phyloP scores from a whole-genome alignment of 2,797 vertebrate genomes.

The Acanthurus lineatus region DNA sequence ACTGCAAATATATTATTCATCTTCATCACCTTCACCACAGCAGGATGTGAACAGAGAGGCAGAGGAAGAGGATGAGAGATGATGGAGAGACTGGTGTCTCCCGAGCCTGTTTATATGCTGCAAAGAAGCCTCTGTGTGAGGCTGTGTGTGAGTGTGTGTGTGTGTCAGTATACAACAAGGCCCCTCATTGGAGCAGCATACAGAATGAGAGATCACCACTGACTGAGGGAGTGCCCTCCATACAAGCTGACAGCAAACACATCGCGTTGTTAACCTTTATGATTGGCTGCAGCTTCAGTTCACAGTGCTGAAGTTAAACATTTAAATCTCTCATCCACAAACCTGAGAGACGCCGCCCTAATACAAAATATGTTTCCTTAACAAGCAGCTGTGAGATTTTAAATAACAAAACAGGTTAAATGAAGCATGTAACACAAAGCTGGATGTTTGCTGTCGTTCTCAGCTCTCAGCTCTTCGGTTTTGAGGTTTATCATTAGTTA shows the following conservation, averaged over 20 bases:
- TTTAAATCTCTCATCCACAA: background rate
- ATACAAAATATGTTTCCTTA: constrained; percentile 9
- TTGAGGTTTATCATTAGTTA: constrained; percentile 3
- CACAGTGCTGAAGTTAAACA: constrained; percentile 14
- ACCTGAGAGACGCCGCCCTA: background rate
- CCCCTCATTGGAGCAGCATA: constrained; percentile 46
- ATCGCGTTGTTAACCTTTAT: constrained; percentile 45
- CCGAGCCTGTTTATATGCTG: constrained; percentile 51
- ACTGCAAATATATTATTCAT: constrained; percentile 77
- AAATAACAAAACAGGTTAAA: constrained; percentile 1
- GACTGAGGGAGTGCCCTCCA: constrained; percentile 42
- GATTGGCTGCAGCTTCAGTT: constrained; percentile 28
- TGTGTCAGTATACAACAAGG: constrained; percentile 37
- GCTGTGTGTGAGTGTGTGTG: constrained; percentile 33
- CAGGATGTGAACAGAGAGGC: constrained; percentile 47
- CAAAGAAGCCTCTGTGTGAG: constrained; percentile 39
- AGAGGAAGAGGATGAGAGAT: constrained; percentile 38
- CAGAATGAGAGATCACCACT: constrained; percentile 52
- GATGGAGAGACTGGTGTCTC: constrained; percentile 59
- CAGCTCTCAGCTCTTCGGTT: constrained; percentile 11
- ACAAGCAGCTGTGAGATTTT: background rate
- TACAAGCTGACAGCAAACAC: constrained; percentile 32
- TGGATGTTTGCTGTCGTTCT: background rate
- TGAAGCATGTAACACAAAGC: background rate
- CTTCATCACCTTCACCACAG: constrained; percentile 71